Base-by-base conservation (phyloP, 2,113 vertebrate genomes). In the Psephotus haematonotus region DNA sequence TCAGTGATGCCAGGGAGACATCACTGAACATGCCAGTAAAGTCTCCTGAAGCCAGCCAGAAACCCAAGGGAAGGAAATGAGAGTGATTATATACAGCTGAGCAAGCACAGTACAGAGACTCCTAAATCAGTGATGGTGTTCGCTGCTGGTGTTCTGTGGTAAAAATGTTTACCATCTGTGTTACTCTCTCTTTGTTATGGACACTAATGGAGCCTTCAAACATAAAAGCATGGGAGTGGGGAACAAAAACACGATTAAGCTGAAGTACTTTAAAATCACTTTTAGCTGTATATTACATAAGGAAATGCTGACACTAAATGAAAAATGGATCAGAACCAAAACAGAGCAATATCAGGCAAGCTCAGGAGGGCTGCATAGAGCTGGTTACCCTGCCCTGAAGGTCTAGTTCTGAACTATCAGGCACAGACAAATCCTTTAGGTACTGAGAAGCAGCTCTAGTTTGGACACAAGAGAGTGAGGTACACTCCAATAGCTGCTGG, bases 81-180 rank as follows among this genome's bases (percentile, higher is more conserved):
- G 90, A 93, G 95, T 95, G 95, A 97, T 97, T 97, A 97, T 95
- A 81, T 88, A 94, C 95, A 96, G 95, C 97, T 97, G 97, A 97
- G 95, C 96, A 97, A 97, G 95, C 97, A 97, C 94, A 97, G 95
- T 23, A 27, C 90, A 93, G 90, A 95, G 88, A 92, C 86, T 90
- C 92, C 88, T 96, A 92, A 82, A 95, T 95, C 96, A 87, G 69
- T 88, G 96, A 93, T 44, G 89, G 90, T 88, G 86, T 52, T 96
- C 97, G 16, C 96, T 69, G 95, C 87, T 97, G 97, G 97, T 94
- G 95, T 95, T 94, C 95, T 82, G 53, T 19, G 93, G 93, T 92
- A 97, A 95, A 97, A 97, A 97, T 96, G 95, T 96, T 96, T 96
- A 93, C 95, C 96, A 97, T 97, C 97, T 97, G 96, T 92, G 88